These are phyloP conservation scores for Zaprionus capensis DNA, from an alignment of 1,140 invertebrate genomes.

Conservation along the genomic window DNA sequence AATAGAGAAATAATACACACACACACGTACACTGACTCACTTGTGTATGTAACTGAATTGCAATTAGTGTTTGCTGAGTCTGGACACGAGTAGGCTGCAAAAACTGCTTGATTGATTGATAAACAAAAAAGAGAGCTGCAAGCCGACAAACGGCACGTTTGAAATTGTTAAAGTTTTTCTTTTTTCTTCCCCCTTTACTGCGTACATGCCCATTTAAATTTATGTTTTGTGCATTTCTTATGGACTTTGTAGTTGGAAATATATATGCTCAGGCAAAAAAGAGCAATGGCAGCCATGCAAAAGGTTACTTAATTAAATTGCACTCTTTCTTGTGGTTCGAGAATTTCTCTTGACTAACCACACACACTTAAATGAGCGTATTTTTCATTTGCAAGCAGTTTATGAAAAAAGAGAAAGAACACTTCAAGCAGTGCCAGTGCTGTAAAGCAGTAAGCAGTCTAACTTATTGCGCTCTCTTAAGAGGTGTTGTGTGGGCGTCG, in stretches of 20 bases:
- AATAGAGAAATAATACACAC: slow-evolving; percentile 24
- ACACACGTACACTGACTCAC: neutral
- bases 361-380: neutral
- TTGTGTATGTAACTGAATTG: slow-evolving; percentile 11
- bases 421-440: neutral
- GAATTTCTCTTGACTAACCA: neutral
- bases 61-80: slow-evolving; percentile 12
- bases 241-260: neutral
- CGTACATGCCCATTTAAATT: neutral
- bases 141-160: slow-evolving; percentile 10
- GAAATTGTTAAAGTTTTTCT: neutral
- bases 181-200: neutral
- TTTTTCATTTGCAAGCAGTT: neutral
- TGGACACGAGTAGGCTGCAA: slow-evolving; percentile 9
- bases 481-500: neutral
- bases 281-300: neutral
- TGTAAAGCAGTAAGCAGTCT: neutral
- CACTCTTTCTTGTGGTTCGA: neutral
- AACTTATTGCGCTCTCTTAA: neutral
- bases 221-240: neutral
- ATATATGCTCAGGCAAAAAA: neutral
- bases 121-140: slow-evolving; percentile 4
- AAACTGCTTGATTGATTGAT: slow-evolving; percentile 20
- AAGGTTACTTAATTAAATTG: neutral
- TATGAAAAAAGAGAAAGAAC: neutral